Percentiles rank a stretch among this genome's conserved stretches.
Conservation (phyloP, 2,888 invertebrate genomes). For the Lingula anatina region DNA sequence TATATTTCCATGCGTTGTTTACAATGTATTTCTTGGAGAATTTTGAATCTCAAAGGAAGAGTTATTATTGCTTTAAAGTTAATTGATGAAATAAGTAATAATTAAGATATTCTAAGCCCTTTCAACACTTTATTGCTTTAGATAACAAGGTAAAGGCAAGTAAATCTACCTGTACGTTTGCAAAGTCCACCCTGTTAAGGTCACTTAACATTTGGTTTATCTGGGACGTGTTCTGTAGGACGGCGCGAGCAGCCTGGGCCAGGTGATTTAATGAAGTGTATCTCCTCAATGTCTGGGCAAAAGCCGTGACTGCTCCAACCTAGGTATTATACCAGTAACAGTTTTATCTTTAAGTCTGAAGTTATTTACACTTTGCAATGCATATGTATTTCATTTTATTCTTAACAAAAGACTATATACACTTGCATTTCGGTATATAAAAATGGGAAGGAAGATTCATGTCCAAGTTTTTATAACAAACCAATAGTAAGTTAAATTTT, state of each 20-base stretch:
- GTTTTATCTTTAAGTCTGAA: conserved; percentile 5
- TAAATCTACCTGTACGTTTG: conserved; percentile 75
- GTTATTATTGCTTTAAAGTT: no score
- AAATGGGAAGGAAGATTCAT: not conserved
- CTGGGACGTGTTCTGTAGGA: conserved; percentile 89
- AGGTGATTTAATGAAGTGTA: conserved; percentile 97
- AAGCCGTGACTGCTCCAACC: conserved; percentile 76
- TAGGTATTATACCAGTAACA: conserved; percentile 25
- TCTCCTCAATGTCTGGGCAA: conserved; percentile 88
- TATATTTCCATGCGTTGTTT: no score
- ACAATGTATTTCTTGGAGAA: no score
- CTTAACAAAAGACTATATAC: not conserved
- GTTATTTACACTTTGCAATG: no score
- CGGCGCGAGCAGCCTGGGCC: conserved; percentile 91
- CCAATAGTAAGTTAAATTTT: not conserved
- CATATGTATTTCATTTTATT: not conserved
- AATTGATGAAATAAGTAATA: no score
- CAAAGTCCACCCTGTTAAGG: conserved; percentile 94
- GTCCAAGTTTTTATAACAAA: not conserved
- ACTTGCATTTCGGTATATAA: not conserved
- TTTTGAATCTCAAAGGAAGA: no score
- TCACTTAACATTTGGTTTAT: conserved; percentile 95
- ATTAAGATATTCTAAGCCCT: no score
- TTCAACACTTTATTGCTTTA: no score
- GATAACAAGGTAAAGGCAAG: not conserved